Percentiles rank a stretch among this genome's conserved stretches.
Conservation (phyloP, 2,797 vertebrate genomes). For the Acanthornis magna region DNA sequence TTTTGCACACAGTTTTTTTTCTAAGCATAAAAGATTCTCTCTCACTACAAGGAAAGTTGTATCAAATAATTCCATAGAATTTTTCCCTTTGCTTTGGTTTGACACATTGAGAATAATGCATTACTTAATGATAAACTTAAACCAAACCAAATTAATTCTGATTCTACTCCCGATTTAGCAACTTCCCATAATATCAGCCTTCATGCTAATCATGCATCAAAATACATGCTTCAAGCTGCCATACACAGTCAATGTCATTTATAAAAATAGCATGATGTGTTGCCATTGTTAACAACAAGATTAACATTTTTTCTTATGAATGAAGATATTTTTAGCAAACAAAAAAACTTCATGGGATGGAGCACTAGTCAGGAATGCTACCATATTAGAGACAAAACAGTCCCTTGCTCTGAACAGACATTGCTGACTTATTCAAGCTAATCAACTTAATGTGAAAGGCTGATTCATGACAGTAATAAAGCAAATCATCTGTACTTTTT, state of each 20-base stretch:
- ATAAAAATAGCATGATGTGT: neutral
- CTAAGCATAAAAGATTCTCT: neutral
- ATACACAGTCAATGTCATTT: neutral
- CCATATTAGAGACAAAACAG: neutral
- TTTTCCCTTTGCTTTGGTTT: neutral
- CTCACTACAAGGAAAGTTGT: neutral
- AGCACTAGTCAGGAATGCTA: neutral
- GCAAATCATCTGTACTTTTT: neutral
- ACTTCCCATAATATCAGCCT: neutral
- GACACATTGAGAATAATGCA: neutral
- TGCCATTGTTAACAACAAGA: neutral
- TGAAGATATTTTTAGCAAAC: conserved; percentile 19
- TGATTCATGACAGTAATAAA: conserved; percentile 18
- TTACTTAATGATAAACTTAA: neutral
- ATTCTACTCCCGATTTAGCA: neutral
- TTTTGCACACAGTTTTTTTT: neutral
- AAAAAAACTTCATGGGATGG: neutral
- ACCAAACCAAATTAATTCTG: neutral
- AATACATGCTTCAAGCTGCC: neutral
- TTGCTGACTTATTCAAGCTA: neutral
- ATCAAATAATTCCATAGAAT: neutral
- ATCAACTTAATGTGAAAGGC: conserved; percentile 7
- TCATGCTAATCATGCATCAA: neutral
- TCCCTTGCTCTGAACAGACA: neutral
- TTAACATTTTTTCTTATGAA: neutral